phyloP scores from a whole-genome alignment of 2,113 vertebrate genomes.

The Cygnus buccinator region DNA sequence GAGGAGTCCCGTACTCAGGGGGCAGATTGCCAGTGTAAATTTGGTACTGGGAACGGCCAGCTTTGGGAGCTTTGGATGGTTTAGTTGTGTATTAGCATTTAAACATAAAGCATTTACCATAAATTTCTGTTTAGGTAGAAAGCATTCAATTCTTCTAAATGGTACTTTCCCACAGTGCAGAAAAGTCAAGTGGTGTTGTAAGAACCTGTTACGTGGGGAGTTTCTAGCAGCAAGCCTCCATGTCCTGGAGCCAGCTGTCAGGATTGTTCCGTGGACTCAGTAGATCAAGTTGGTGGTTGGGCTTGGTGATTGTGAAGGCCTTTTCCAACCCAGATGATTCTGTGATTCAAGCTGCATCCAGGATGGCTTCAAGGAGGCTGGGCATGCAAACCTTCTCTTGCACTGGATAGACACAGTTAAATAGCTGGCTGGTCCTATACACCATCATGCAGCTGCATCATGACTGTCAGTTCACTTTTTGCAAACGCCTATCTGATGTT shows the following conservation, averaged over 20 bases:
- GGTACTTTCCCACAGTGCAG: background rate
- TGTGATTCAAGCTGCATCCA: background rate
- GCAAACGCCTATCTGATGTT: background rate
- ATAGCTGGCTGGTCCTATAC: background rate
- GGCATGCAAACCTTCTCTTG: background rate
- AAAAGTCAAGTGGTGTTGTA: background rate
- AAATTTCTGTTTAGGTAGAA: background rate
- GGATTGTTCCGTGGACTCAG: background rate
- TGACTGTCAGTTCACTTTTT: background rate
- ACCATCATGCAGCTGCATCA: background rate
- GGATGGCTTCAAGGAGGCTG: background rate
- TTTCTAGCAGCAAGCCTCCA: background rate
- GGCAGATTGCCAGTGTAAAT: background rate
- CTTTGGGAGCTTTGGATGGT: background rate
- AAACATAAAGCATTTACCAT: background rate
- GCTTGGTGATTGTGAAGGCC: background rate
- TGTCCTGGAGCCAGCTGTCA: background rate
- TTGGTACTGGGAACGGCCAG: background rate
- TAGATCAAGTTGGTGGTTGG: background rate
- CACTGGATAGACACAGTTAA: background rate
- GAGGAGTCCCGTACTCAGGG: background rate
- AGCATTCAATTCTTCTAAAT: background rate
- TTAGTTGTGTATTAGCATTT: background rate
- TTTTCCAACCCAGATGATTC: no score
- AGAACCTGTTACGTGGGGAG: background rate